A percentile compares a stretch with the other conserved stretches of the same genome.
Conservation (phyloP, 35 echinoderm and acorn worm genomes). For the Chiridota heheva region DNA sequence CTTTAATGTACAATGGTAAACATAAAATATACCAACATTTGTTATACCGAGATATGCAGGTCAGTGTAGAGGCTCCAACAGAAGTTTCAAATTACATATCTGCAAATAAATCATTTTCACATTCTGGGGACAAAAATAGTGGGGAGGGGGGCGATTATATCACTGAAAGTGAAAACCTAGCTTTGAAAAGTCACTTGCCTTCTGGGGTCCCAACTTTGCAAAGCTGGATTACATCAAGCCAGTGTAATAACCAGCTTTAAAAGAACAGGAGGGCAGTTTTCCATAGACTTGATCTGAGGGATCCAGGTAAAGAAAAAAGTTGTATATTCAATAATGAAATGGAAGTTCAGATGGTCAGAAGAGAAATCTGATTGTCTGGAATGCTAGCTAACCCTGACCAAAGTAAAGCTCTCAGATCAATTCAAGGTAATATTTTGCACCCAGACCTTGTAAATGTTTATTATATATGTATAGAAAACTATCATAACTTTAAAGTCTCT, state of each 20-base stretch:
- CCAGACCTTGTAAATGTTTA: neutral
- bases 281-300: neutral
- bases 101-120: conserved; percentile 1
- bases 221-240: conserved; percentile 13
- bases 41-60: neutral
- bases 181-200: conserved; percentile 15
- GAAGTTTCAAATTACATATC: neutral
- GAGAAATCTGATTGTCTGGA: neutral
- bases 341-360: conserved; percentile 1
- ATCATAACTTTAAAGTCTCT: neutral
- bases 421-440: neutral
- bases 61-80: neutral
- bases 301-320: conserved; percentile 1
- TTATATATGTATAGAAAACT: neutral
- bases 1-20: neutral
- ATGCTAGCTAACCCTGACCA: neutral
- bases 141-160: conserved; percentile 27
- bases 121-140: neutral
- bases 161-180: conserved; percentile 28
- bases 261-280: conserved; percentile 14
- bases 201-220: conserved; percentile 7
- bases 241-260: neutral
- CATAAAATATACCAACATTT: neutral
- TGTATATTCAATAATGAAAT: conserved; percentile 24
- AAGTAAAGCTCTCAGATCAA: neutral